These are phyloP conservation scores for Leptopilina clavipes DNA, from an alignment of 1,140 invertebrate species.

Conservation along the genomic window DNA sequence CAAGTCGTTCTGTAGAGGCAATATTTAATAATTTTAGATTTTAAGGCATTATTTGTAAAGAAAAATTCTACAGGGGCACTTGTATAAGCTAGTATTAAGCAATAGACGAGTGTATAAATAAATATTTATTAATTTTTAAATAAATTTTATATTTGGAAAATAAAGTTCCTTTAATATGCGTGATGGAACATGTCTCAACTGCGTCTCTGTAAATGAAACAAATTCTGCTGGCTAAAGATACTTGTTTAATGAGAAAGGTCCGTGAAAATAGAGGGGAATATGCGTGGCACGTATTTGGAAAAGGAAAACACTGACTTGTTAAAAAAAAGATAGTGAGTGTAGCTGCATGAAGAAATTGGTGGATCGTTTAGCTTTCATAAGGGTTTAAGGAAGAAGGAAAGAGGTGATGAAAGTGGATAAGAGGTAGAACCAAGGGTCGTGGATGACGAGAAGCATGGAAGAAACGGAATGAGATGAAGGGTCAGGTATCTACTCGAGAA, in stretches of 20 bases:
- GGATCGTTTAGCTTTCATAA: slow-evolving; percentile 22
- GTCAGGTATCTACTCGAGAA: slow-evolving; percentile 39
- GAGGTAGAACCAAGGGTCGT: slow-evolving; percentile 8
- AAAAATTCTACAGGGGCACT: too few species aligned
- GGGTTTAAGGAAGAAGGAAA: background rate
- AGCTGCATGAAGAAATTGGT: slow-evolving; percentile 7
- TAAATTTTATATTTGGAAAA: too few species aligned
- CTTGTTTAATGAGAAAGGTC: background rate
- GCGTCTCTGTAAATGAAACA: background rate
- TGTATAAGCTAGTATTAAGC: too few species aligned
- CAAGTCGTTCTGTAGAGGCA: too few species aligned
- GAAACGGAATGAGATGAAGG: slow-evolving; percentile 49
- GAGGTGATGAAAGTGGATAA: slow-evolving; percentile 26
- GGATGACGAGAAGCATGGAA: slow-evolving; percentile 9
- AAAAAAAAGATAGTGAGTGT: background rate
- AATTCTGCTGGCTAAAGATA: background rate
- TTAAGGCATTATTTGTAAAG: too few species aligned
- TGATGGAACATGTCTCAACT: too few species aligned
- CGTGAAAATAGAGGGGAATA: background rate
- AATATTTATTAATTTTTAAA: too few species aligned
- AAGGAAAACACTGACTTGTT: slow-evolving; percentile 6
- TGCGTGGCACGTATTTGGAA: background rate
- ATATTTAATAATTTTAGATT: too few species aligned
- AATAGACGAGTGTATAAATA: too few species aligned
- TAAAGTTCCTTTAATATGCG: too few species aligned